phyloP scores from a whole-genome alignment of 2,888 invertebrate genomes.

The Elysia crispata region DNA sequence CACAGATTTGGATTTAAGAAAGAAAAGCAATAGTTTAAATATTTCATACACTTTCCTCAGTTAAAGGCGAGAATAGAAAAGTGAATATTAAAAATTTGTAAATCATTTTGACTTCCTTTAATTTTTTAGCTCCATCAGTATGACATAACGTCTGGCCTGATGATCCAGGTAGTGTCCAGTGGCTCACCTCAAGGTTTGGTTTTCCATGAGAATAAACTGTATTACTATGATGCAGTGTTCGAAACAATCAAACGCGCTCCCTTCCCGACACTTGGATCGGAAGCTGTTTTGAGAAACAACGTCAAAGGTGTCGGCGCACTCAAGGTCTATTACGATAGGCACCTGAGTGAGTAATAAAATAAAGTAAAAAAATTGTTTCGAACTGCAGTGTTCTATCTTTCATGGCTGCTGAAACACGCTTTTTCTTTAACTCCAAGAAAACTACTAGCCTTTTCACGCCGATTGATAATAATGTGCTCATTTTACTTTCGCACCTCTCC shows the following conservation, averaged over 20 bases:
- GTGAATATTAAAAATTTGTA: neutral
- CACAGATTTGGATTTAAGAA: no score
- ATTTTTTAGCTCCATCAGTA: conserved; percentile 36
- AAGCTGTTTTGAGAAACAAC: conserved; percentile 58
- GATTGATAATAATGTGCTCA: no score
- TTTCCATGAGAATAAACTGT: conserved; percentile 88
- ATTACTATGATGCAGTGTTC: conserved; percentile 91
- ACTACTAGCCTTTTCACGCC: no score
- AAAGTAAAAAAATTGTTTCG: no score
- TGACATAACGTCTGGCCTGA: conserved; percentile 38
- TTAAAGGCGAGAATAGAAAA: no score
- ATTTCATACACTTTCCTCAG: no score
- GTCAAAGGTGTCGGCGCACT: conserved; percentile 57
- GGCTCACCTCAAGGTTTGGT: conserved; percentile 62
- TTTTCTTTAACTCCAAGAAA: no score
- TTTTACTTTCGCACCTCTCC: no score
- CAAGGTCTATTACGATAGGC: conserved; percentile 62
- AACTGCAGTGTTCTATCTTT: no score
- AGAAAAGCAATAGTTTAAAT: no score
- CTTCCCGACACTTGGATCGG: conserved; percentile 81
- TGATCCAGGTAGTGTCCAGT: conserved; percentile 49
- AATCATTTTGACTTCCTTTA: neutral
- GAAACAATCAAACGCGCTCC: conserved; percentile 91
- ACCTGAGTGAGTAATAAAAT: conserved; percentile 74
- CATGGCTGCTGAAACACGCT: no score